Percentiles rank a stretch among this genome's conserved stretches.
phyloP scores from a whole-genome alignment of 2,888 invertebrate species.

The Uropetala carovei region DNA sequence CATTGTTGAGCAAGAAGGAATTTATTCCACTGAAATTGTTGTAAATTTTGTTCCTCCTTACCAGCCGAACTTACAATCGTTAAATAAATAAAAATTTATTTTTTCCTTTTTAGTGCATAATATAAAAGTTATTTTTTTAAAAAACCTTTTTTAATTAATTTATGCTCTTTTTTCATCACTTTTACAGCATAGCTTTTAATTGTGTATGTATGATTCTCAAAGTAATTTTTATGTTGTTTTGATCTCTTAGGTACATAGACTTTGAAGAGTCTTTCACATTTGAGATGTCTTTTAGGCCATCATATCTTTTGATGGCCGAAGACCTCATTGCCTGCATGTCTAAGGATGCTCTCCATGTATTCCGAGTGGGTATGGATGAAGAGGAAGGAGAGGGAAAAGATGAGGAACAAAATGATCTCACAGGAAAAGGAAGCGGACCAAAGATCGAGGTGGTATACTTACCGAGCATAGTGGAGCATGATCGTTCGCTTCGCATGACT shows the following conservation, averaged over 20 bases:
- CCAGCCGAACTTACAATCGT: too few species aligned
- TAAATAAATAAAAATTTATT: too few species aligned
- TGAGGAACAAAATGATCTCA: not conserved
- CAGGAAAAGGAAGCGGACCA: not conserved
- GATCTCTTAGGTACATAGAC: conserved; percentile 83
- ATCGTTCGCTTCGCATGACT: conserved; percentile 55
- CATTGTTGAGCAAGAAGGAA: too few species aligned
- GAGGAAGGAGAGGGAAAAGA: not conserved
- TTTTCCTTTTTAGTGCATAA: too few species aligned
- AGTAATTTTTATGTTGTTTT: conserved; percentile 73
- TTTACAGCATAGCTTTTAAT: too few species aligned
- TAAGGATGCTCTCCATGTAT: conserved; percentile 80
- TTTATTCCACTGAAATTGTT: too few species aligned
- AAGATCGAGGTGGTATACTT: conserved; percentile 53
- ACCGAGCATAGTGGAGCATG: conserved; percentile 53
- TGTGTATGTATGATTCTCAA: too few species aligned
- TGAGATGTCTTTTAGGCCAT: conserved; percentile 80
- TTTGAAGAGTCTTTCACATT: conserved; percentile 83
- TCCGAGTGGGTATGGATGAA: conserved; percentile 74
- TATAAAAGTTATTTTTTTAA: too few species aligned
- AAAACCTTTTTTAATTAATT: too few species aligned
- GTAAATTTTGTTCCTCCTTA: too few species aligned
- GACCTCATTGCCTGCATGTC: conserved; percentile 83
- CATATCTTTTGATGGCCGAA: conserved; percentile 80
- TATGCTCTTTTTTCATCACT: too few species aligned